Evolutionary conservation across 1,140 invertebrate genomes (phyloP), one percentile per base, ranked within the genome.

Genomic region (Sinella curviseta): DNA sequence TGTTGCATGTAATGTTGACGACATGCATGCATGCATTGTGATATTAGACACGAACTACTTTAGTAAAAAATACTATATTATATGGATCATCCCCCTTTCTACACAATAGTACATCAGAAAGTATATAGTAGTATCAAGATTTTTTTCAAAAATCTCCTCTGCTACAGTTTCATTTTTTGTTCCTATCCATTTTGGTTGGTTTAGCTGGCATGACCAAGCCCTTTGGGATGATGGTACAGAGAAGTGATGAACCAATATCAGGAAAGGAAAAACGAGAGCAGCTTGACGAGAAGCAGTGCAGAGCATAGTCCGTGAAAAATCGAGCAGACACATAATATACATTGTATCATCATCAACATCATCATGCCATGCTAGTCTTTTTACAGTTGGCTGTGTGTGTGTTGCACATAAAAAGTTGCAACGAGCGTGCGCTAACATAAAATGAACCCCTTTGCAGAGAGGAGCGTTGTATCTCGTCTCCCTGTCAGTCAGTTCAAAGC

Each of bases 191-290:
- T 70, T 70, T 70, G 65, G 65, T 70, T 70, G 65, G 65, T 33
- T 70, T 70, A 33, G 28, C 26, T 30, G 8, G 31, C 8, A 30
- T 31, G 31, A 30, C 65, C 65, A 70, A 70, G 65, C 65, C 65
- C 65, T 70, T 70, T 70, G 65, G 65, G 65, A 31, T 70, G 65
- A 70, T 70, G 65, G 24, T 30, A 33, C n/a, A 70, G 28, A 8
- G 14, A 24, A 70, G 65, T 70, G 65, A 70, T n/a, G 75, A 76
- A 30, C 75, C 39, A 55, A 76, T 76, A 57, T 76, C 74, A 76
- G 39, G 16, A 57, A 76, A 57, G 48, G 30, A 76, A 76, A 55
- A 76, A 55, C 20, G 74, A 76, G 74, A 76, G 75, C 75, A 55
- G 31, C 20, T 75, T 75, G 31, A 48, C 35, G 74, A 48, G 36